These are phyloP conservation scores for Acanthochromis polyacanthus DNA, from an alignment of 2,113 vertebrate genomes.

Conservation along the genomic window DNA sequence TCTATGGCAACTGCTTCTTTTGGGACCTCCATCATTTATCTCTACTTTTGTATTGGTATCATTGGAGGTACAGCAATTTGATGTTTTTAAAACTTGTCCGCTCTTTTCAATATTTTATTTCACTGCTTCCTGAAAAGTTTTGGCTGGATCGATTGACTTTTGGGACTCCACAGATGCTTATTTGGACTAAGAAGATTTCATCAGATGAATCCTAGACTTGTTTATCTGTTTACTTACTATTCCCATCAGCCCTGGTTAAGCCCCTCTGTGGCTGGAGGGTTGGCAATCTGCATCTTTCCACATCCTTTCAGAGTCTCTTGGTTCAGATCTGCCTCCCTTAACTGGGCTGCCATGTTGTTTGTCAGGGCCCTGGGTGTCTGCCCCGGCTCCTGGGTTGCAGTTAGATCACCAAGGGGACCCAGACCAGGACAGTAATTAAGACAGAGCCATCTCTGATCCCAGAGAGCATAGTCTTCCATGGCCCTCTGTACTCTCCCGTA, in stretches of 20 bases:
- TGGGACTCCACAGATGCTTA: not conserved
- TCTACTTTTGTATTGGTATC: slow-evolving; percentile 87
- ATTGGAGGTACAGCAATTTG: slow-evolving; percentile 83
- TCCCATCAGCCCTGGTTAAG: slow-evolving; percentile 11
- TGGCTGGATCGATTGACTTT: not conserved
- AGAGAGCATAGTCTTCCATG: slow-evolving; percentile 61
- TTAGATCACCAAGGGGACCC: slow-evolving; percentile 53
- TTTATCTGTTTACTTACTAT: slow-evolving; percentile 23
- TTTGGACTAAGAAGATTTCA: not conserved
- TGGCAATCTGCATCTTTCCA: slow-evolving; percentile 29
- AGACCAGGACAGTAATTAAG: slow-evolving; percentile 79
- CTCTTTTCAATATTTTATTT: not conserved
- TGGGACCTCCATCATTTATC: slow-evolving; percentile 85
- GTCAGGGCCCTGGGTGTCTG: slow-evolving; percentile 48
- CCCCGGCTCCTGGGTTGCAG: slow-evolving; percentile 47
- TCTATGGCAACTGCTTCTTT: slow-evolving; percentile 87
- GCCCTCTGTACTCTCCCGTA: slow-evolving; percentile 62
- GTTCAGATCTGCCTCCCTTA: slow-evolving; percentile 39
- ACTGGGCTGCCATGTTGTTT: slow-evolving; percentile 20
- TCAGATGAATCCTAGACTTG: slow-evolving; percentile 12
- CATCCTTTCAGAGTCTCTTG: slow-evolving; percentile 34
- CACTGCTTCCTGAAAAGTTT: not conserved
- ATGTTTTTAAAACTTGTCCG: not conserved
- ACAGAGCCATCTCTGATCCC: slow-evolving; percentile 68
- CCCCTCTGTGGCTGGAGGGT: not conserved